Percentiles rank a stretch among this genome's conserved stretches.
phyloP scores from a whole-genome alignment of 2,888 invertebrate genomes.

The Parapristionchus giblindavisi region DNA sequence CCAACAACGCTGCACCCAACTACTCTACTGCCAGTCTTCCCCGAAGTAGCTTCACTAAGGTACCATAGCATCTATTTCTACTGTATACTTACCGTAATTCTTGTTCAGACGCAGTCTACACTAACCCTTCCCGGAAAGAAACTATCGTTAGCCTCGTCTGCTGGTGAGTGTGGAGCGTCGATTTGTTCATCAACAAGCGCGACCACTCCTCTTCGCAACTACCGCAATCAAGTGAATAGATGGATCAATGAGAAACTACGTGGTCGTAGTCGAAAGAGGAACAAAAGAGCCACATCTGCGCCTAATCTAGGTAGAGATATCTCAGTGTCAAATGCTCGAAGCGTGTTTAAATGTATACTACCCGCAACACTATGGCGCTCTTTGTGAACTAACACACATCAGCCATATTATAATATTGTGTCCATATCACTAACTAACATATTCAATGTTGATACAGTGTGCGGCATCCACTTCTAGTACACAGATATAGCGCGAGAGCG shows the following conservation, averaged over 20 bases:
- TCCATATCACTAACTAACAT: conserved; percentile 14
- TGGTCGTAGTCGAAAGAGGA: conserved; percentile 37
- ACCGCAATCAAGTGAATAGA: conserved; percentile 58
- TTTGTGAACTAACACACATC: background rate
- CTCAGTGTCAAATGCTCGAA: background rate
- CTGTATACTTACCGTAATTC: background rate
- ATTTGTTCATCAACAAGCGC: conserved; percentile 25
- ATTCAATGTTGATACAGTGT: background rate
- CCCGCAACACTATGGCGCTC: too few species aligned
- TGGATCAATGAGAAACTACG: conserved; percentile 56
- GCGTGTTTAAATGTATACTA: conserved; percentile 1
- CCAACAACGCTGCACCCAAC: conserved; percentile 31
- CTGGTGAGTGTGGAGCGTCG: conserved; percentile 47
- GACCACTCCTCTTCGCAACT: conserved; percentile 43
- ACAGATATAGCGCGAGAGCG: too few species aligned
- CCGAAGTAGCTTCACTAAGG: conserved; percentile 53
- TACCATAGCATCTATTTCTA: conserved; percentile 13
- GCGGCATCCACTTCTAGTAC: background rate
- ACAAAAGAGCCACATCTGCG: conserved; percentile 82
- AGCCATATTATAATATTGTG: conserved; percentile 7
- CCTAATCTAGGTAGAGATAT: conserved; percentile 83
- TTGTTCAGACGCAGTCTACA: conserved; percentile 59
- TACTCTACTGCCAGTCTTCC: conserved; percentile 64
- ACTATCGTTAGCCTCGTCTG: conserved; percentile 53
- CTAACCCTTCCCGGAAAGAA: conserved; percentile 59